Evolutionary conservation across 2,797 vertebrate species (phyloP).

Genomic region (Danio tinwini): DNA sequence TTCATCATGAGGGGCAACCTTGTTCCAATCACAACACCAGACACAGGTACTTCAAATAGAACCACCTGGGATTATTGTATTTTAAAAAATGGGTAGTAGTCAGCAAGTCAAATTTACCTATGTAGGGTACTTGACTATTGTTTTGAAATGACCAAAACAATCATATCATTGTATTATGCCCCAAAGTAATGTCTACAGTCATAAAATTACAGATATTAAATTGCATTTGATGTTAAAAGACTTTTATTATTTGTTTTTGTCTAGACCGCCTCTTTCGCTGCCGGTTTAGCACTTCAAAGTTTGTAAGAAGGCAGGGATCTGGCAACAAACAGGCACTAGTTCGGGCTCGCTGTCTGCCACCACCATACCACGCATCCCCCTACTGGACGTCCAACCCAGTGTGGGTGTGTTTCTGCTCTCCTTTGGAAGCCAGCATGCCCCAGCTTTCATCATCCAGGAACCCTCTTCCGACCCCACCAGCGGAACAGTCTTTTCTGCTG

Average conservation of each 20-base stretch:
- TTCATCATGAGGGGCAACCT: conserved; percentile 80
- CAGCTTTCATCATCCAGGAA: conserved; percentile 47
- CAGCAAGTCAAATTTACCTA: too few relatives aligned
- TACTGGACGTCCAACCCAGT: conserved; percentile 82
- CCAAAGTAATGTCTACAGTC: too few relatives aligned
- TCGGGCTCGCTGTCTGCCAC: conserved; percentile 76
- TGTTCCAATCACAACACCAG: conserved; percentile 68
- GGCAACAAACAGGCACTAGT: conserved; percentile 80
- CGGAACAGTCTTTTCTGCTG: conserved; percentile 74
- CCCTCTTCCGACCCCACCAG: conserved; percentile 71
- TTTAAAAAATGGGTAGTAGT: too few relatives aligned
- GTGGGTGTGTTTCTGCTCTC: conserved; percentile 82
- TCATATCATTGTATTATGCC: too few relatives aligned
- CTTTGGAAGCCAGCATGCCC: conserved; percentile 69
- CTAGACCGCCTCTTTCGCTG: conserved; percentile 82
- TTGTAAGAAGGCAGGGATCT: conserved; percentile 78
- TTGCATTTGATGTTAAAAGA: too few relatives aligned
- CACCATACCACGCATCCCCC: conserved; percentile 70
- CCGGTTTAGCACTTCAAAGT: conserved; percentile 82
- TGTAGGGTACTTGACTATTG: too few relatives aligned
- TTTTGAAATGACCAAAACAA: too few relatives aligned
- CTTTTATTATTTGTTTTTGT: not conserved
- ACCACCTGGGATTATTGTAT: too few relatives aligned
- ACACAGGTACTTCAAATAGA: conserved; percentile 68
- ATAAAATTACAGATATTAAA: too few relatives aligned